Conservation (phyloP, 2,797 vertebrate species). For the Sebastes cheni region DNA sequence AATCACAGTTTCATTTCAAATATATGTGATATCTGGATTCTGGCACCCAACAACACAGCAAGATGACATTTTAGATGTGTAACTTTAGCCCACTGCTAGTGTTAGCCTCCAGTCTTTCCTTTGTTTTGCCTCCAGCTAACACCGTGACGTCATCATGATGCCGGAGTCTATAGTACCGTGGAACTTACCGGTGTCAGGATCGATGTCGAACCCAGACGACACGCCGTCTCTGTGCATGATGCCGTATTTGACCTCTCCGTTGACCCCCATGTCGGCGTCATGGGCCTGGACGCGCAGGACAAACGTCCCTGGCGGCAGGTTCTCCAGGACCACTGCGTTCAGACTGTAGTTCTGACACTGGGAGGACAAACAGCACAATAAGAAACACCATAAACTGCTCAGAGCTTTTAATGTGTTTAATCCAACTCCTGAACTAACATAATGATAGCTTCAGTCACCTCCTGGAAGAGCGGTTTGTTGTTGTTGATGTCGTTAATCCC, state of each 20-base stretch:
- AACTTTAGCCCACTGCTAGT: too few species aligned
- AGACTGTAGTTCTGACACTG: slow-evolving; percentile 90
- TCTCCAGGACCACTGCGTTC: slow-evolving; percentile 87
- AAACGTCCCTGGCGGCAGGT: slow-evolving; percentile 85
- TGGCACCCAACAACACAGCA: too few species aligned
- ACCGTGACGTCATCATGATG: too few species aligned
- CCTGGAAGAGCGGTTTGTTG: slow-evolving; percentile 89
- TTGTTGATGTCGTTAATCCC: slow-evolving; percentile 92
- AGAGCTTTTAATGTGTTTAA: not conserved
- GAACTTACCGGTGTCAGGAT: slow-evolving; percentile 84
- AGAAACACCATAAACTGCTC: not conserved
- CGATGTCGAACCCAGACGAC: slow-evolving; percentile 84
- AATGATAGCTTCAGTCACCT: slow-evolving; percentile 72
- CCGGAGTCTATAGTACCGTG: too few species aligned
- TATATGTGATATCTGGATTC: too few species aligned
- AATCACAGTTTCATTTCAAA: too few species aligned
- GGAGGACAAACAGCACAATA: not conserved
- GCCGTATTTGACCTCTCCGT: slow-evolving; percentile 90
- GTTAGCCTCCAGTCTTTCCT: too few species aligned
- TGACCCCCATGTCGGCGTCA: slow-evolving; percentile 88
- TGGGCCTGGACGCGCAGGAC: slow-evolving; percentile 86
- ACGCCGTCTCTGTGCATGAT: slow-evolving; percentile 88
- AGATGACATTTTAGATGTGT: too few species aligned
- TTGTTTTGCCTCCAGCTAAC: too few species aligned
- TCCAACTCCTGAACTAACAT: not conserved